Conservation (phyloP, 2,113 vertebrate genomes). For the Pterocles gutturalis region DNA sequence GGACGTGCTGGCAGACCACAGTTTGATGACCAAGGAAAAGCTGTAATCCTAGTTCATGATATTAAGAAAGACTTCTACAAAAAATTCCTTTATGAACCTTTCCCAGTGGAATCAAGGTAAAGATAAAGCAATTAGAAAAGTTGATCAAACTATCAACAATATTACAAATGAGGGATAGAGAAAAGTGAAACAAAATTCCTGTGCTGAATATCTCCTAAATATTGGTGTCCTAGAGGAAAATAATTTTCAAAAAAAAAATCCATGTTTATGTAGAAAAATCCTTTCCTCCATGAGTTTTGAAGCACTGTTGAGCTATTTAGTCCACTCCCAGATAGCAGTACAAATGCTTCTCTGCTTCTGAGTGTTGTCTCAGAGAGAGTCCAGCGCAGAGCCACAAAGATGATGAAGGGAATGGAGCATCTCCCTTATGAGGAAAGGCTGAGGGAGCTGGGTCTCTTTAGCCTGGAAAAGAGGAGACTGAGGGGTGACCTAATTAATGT, state of each 20-base stretch:
- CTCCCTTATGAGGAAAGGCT: no score
- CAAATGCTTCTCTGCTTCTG: neutral
- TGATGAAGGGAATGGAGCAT: no score
- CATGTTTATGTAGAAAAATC: neutral
- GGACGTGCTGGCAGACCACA: conserved; percentile 95
- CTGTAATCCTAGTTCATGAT: conserved; percentile 97
- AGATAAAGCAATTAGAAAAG: neutral
- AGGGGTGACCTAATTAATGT: no score
- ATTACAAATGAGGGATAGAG: neutral
- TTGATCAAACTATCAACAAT: neutral
- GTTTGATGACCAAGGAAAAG: conserved; percentile 98
- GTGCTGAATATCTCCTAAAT: neutral
- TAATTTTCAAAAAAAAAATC: neutral
- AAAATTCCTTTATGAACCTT: conserved; percentile 98
- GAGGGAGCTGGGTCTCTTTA: no score
- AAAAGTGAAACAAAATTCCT: neutral
- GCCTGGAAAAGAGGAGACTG: no score
- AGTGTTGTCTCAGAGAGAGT: neutral
- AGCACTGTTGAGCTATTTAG: neutral
- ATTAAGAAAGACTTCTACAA: conserved; percentile 99
- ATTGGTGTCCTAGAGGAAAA: neutral
- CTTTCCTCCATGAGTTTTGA: neutral
- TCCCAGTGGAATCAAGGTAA: conserved; percentile 98
- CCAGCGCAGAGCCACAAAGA: no score
- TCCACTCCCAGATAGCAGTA: neutral